These are phyloP conservation scores for Sarotherodon lohbergeri DNA, from an alignment of 2,113 vertebrate genomes.

Conservation along the genomic window DNA sequence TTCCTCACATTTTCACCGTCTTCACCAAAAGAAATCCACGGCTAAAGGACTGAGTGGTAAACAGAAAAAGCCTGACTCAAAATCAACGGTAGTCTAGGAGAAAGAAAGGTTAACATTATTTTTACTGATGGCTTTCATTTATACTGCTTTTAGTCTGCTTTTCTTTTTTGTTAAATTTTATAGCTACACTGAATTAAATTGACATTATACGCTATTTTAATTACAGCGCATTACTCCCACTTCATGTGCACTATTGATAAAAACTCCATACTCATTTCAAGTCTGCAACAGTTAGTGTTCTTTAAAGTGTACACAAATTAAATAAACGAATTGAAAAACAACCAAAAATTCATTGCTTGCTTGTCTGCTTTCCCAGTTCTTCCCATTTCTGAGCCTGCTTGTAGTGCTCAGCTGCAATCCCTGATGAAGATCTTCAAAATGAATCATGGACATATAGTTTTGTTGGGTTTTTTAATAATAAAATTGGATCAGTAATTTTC, in stretches of 20 bases:
- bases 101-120: not conserved
- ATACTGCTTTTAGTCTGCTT: not conserved
- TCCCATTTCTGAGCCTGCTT: not conserved
- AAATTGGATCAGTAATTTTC: not conserved
- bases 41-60: not conserved
- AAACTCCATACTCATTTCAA: not conserved
- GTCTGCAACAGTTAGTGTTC: not conserved
- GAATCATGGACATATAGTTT: not conserved
- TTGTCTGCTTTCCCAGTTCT: not conserved
- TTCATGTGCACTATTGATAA: not conserved
- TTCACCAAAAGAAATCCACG: slow-evolving; percentile 1
- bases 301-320: not conserved
- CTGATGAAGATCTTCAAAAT: not conserved
- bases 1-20: slow-evolving; percentile 14
- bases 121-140: not conserved
- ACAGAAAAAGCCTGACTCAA: not conserved
- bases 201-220: not conserved
- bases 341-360: not conserved
- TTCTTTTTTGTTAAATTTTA: accelerated
- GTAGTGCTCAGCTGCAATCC: not conserved
- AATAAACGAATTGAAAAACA: not conserved
- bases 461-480: not conserved
- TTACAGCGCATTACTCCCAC: not conserved
- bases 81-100: not conserved
- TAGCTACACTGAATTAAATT: not conserved